Conservation (phyloP, 2,888 invertebrate species). For the Pammene fasciana region DNA sequence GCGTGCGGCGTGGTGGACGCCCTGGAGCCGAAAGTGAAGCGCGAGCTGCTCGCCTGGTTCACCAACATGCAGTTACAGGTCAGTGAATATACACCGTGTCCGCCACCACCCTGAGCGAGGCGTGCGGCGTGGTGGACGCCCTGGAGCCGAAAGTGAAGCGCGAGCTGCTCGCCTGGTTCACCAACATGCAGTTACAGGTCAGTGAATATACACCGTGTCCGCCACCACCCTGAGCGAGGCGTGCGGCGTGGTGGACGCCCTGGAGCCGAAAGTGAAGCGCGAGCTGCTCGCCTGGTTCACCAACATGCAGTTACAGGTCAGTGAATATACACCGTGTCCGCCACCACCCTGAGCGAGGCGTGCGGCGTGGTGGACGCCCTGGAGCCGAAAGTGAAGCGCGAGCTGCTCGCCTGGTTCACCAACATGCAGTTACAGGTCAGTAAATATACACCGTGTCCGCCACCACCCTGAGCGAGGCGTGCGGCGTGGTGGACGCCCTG, state of each 20-base stretch:
- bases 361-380: slow-evolving; percentile 79
- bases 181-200: slow-evolving; percentile 89
- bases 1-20: slow-evolving; percentile 72
- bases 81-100: slow-evolving; percentile 54
- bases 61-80: slow-evolving; percentile 90
- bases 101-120: slow-evolving; percentile 66
- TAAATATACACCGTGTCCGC: slow-evolving; percentile 56
- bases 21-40: slow-evolving; percentile 93
- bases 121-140: slow-evolving; percentile 70
- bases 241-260: slow-evolving; percentile 68
- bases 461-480: slow-evolving; percentile 68
- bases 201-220: slow-evolving; percentile 53
- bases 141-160: slow-evolving; percentile 93
- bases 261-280: slow-evolving; percentile 93
- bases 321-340: slow-evolving; percentile 54
- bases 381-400: slow-evolving; percentile 93
- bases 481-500: slow-evolving; percentile 78
- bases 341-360: slow-evolving; percentile 67
- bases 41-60: slow-evolving; percentile 95
- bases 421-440: slow-evolving; percentile 87
- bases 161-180: slow-evolving; percentile 95
- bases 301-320: slow-evolving; percentile 87
- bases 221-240: slow-evolving; percentile 69
- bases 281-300: slow-evolving; percentile 97
- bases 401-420: slow-evolving; percentile 96